Conservation (phyloP, 2,797 vertebrate species). For the Emys orbicularis region DNA sequence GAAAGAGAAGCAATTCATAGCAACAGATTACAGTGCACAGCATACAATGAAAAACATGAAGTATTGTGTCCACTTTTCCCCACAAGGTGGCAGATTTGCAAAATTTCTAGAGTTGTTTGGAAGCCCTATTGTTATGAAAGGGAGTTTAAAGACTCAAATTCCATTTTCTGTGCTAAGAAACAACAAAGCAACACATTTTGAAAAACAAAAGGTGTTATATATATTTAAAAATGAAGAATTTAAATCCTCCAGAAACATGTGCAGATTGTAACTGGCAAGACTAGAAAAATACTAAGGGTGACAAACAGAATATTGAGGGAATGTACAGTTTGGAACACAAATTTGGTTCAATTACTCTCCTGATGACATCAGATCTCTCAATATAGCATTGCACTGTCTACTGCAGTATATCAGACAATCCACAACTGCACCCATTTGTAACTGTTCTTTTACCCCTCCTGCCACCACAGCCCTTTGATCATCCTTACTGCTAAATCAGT, state of each 20-base stretch:
- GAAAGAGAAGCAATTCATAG: not conserved
- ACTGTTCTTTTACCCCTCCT: fast-evolving
- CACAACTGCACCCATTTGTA: not conserved
- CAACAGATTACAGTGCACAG: no score
- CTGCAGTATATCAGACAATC: not conserved
- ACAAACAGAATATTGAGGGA: not conserved
- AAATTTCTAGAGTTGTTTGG: not conserved
- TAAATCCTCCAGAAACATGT: not conserved
- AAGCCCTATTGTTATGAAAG: not conserved
- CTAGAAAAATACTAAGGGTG: not conserved
- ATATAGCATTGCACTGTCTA: fast-evolving
- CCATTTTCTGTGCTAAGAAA: not conserved
- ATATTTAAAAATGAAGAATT: not conserved
- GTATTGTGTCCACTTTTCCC: not conserved
- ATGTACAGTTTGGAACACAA: not conserved
- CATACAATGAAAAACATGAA: not conserved
- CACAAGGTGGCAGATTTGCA: slow-evolving; percentile 33
- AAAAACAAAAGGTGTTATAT: not conserved
- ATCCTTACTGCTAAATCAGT: not conserved
- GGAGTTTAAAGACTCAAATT: not conserved
- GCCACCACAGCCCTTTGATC: not conserved
- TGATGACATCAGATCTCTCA: not conserved
- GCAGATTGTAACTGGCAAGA: not conserved
- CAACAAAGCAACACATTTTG: not conserved
- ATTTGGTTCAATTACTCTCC: not conserved